These are phyloP conservation scores for Clamator glandarius DNA, from an alignment of 2,797 vertebrate species.

Conservation along the genomic window DNA sequence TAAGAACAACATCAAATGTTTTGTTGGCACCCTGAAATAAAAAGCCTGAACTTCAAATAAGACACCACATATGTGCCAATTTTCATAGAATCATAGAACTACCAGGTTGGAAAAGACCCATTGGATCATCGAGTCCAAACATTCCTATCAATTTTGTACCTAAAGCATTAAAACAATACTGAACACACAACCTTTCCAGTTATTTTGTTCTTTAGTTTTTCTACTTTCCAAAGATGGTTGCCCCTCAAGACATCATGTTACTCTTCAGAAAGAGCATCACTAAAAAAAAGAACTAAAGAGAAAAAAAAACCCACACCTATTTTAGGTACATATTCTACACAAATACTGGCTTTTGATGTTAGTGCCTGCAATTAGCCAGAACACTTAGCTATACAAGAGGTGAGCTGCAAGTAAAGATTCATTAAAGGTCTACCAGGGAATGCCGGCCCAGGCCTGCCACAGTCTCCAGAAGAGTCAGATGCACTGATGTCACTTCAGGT, in stretches of 20 bases:
- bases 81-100: no score
- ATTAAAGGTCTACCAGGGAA: neutral
- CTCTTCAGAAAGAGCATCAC: neutral
- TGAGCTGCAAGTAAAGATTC: neutral
- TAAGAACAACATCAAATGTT: neutral
- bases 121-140: no score
- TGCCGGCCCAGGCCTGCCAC: fast-evolving
- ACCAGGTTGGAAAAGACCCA: no score
- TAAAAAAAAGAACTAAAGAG: neutral
- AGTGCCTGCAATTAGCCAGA: neutral
- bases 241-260: neutral
- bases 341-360: neutral
- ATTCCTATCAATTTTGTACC: no score
- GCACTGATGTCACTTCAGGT: neutral
- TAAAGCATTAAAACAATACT: neutral
- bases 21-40: neutral
- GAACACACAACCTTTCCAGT: neutral
- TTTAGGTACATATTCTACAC: neutral
- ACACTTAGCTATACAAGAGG: neutral
- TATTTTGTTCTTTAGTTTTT: neutral
- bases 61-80: neutral
- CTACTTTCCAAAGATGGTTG: neutral
- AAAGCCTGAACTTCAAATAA: neutral
- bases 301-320: neutral
- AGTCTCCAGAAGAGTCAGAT: neutral